Conservation (phyloP, 2,888 invertebrate species). For the Dryadula phaetusa region DNA sequence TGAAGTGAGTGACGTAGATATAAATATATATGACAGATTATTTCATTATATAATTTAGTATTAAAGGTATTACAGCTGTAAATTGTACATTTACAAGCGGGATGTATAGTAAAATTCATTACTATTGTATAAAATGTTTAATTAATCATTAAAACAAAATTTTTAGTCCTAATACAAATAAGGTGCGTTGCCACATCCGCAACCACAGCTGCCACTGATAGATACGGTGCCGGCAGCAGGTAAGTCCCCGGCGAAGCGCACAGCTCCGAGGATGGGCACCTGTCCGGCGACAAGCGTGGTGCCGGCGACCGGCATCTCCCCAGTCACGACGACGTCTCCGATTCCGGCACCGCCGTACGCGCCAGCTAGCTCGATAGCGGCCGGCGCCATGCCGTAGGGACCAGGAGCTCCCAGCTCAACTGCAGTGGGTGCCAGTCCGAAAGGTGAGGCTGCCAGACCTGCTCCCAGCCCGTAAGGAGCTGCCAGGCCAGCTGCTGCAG, state of each 20-base stretch:
- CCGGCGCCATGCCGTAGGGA: slow-evolving; percentile 40
- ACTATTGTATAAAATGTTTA: no score
- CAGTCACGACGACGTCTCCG: slow-evolving; percentile 47
- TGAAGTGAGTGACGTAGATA: no score
- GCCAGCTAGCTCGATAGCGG: slow-evolving; percentile 32
- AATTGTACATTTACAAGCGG: no score
- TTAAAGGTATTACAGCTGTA: no score
- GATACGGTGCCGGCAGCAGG: slow-evolving; percentile 58
- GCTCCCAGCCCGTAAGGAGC: slow-evolving; percentile 27
- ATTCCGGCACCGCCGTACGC: slow-evolving; percentile 47
- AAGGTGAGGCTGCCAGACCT: slow-evolving; percentile 30
- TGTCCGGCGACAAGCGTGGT: slow-evolving; percentile 52
- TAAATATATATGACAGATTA: no score
- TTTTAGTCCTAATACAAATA: background rate
- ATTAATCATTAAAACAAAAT: background rate
- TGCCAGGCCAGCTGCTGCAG: slow-evolving; percentile 24
- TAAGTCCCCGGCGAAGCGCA: slow-evolving; percentile 58
- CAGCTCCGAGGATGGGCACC: slow-evolving; percentile 57
- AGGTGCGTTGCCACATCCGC: slow-evolving; percentile 27
- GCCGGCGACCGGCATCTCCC: slow-evolving; percentile 54
- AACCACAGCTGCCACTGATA: slow-evolving; percentile 52
- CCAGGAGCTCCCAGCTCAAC: slow-evolving; percentile 29
- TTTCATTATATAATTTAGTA: no score
- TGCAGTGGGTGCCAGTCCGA: slow-evolving; percentile 33
- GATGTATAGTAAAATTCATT: no score